Conservation (phyloP, 1,140 invertebrate genomes). For the Habropoda laboriosa region DNA sequence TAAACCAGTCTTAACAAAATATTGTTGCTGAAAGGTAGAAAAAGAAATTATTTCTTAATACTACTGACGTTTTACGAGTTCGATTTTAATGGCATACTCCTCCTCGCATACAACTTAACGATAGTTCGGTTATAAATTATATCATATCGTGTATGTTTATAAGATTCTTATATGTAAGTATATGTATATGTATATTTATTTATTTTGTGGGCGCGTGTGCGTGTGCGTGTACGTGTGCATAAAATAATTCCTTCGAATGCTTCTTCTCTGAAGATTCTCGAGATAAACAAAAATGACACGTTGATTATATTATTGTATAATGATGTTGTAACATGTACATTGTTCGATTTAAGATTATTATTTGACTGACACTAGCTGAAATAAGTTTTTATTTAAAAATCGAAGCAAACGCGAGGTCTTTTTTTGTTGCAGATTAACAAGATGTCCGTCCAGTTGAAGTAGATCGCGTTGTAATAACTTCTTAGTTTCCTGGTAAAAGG, state of each 20-base stretch:
- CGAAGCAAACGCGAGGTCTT: slow-evolving; percentile 8
- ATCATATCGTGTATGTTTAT: slow-evolving; percentile 62
- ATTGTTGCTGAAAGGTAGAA: slow-evolving; percentile 25
- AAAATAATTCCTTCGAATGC: slow-evolving; percentile 21
- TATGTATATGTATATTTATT: not conserved
- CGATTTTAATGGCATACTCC: slow-evolving; percentile 45
- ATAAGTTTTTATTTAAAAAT: slow-evolving; percentile 45
- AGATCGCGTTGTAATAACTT: slow-evolving; percentile 26
- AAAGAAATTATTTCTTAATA: slow-evolving; percentile 29
- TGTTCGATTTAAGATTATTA: slow-evolving; percentile 42
- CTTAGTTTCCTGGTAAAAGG: slow-evolving; percentile 19
- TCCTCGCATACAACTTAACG: slow-evolving; percentile 58
- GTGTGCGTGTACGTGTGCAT: not conserved
- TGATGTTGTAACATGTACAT: slow-evolving; percentile 44
- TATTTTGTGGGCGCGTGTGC: not conserved
- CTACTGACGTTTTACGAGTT: slow-evolving; percentile 45
- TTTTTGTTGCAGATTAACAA: slow-evolving; percentile 46
- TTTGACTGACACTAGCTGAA: slow-evolving; percentile 45
- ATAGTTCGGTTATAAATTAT: slow-evolving; percentile 61
- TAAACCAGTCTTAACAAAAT: slow-evolving; percentile 17
- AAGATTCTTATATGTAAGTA: not conserved
- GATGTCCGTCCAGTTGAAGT: slow-evolving; percentile 43
- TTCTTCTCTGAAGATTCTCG: slow-evolving; percentile 1
- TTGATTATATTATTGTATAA: slow-evolving; percentile 41
- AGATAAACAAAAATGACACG: not conserved